A percentile compares a stretch with the other conserved stretches of the same genome.
These are phyloP conservation scores for Ganaspis sp. DNA, from an alignment of 1,140 invertebrate species.

Conservation along the genomic window DNA sequence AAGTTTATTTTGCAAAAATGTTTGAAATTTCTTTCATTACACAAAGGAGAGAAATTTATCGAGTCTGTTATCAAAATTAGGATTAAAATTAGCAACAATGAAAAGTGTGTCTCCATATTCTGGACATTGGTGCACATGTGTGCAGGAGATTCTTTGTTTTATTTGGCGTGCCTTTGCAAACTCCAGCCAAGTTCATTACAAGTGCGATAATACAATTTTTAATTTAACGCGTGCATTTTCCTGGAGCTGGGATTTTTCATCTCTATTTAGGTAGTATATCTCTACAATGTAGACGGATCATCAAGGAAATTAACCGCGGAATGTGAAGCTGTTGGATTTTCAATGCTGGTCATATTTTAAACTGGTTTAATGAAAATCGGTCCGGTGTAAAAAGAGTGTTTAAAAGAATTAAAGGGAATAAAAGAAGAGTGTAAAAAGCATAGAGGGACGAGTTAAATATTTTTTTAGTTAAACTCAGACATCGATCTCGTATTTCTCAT, in stretches of 20 bases:
- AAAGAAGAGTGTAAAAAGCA: no score
- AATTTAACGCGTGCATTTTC: not conserved
- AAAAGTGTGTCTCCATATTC: not conserved
- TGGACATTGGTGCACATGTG: not conserved
- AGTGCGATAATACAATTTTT: conserved; percentile 17
- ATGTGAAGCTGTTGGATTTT: not conserved
- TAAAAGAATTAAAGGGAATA: not conserved
- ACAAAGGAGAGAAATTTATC: conserved; percentile 4
- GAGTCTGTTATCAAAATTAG: not conserved
- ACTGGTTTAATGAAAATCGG: not conserved
- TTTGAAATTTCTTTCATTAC: not conserved
- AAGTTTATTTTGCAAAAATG: not conserved
- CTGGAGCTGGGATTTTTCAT: not conserved
- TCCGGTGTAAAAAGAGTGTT: not conserved
- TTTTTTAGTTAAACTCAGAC: not conserved
- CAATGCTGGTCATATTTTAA: not conserved
- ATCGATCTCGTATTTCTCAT: conserved; percentile 15
- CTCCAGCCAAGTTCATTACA: conserved; percentile 4
- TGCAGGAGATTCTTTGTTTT: not conserved
- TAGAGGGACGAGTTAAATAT: not conserved
- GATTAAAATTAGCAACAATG: not conserved
- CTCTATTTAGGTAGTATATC: not conserved
- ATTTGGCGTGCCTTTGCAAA: conserved; percentile 8
- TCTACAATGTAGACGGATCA: conserved; percentile 9
- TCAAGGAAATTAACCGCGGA: conserved; percentile 13